phyloP scores from a whole-genome alignment of 2,113 vertebrate genomes.

The Orthonyx spaldingii region DNA sequence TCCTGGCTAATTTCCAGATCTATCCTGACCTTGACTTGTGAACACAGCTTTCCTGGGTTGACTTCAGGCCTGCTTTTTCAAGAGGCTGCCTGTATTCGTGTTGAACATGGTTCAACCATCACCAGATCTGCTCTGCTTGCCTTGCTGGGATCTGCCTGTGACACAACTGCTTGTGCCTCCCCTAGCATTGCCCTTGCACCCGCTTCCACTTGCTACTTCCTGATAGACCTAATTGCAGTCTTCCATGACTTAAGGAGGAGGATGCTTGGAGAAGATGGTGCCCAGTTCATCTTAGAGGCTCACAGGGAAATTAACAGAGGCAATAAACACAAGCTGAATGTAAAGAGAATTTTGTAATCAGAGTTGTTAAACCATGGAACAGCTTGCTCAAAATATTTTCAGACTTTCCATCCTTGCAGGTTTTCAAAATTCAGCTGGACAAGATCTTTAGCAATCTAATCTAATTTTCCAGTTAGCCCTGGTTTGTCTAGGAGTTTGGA shows the following conservation, averaged over 20 bases:
- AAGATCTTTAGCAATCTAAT: not conserved
- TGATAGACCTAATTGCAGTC: not conserved
- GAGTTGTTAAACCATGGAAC: not conserved
- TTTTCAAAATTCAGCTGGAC: not conserved
- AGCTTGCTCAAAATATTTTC: not conserved
- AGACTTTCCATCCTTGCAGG: not conserved
- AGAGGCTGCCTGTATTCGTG: not conserved
- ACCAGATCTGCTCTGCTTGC: not conserved
- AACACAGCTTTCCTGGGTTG: not conserved
- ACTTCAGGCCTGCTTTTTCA: not conserved
- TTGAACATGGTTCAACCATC: not conserved
- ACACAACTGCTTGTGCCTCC: not conserved
- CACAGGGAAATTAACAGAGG: not conserved
- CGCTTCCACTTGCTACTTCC: not conserved
- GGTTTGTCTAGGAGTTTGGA: not conserved
- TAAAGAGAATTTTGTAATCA: not conserved
- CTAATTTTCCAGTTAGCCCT: not conserved
- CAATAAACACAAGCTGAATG: not conserved
- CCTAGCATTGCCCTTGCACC: rapidly evolving
- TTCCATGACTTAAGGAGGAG: not conserved
- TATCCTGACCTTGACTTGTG: not conserved
- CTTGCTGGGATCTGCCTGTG: not conserved
- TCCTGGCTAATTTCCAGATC: not conserved
- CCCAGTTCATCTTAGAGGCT: not conserved
- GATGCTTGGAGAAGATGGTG: not conserved